Evolutionary conservation across 2,797 vertebrate species (phyloP), one percentile per base, ranked within the genome.

Genomic region (Fringilla coelebs): DNA sequence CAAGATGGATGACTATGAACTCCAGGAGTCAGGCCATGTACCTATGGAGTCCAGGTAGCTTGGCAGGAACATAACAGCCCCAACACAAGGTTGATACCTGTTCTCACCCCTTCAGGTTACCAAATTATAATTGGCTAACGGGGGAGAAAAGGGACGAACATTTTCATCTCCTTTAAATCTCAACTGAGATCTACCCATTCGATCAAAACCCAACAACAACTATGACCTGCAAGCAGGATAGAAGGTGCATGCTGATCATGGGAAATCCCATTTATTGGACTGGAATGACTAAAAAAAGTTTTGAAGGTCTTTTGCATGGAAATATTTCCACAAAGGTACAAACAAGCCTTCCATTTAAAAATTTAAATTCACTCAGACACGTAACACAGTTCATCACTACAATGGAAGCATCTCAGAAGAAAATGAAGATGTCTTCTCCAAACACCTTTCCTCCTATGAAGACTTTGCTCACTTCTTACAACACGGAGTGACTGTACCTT

Each of bases 211-310:
- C 40, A 85, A 10, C 6, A 67, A 38, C 28, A 82, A 78, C 62
- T 29, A 24, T 3, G 21, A 88, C 15, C 22, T 12, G 18, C 17
- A 46, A 74, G 31, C 49, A 88, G 17, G 13, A 68, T 1, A 78
- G 21, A 84, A 11, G 16, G 66, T 5, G 7, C 0, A 0, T 31
- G 38, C 19, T 38, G 19, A 28, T 31, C 41, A 72, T 2, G 4
- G 18, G 9, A 92, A 92, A 89, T 29, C 8, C 14, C 65, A 67
- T 29, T 79, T 60, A 70, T 8, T 60, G 26, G 8, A 74, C 7
- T 63, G 55, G n/a, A 13, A 74, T 10, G 6, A 11, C 7, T 54
- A 36, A 87, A 88, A 66, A 38, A 49, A 18, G 20, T 41, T 72
- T 45, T 51, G 10, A 65, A 67, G 15, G 32, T 60, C 61, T 81